Evolutionary conservation across 2,113 vertebrate species (phyloP).

Genomic region (Cygnus buccinator): DNA sequence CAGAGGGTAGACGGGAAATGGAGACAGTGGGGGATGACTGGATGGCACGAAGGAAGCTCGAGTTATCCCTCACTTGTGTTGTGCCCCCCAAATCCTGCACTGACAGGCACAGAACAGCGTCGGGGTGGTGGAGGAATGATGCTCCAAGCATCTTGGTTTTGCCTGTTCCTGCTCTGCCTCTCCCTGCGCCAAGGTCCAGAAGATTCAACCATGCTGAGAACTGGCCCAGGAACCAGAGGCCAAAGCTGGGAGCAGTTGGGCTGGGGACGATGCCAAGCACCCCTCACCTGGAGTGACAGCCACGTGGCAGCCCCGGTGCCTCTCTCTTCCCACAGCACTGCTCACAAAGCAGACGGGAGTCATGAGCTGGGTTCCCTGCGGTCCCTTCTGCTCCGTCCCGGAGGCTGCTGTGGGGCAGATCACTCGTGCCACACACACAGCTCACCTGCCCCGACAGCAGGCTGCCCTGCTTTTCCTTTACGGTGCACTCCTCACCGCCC

Average conservation of each 20-base stretch:
- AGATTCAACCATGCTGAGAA: too few relatives aligned
- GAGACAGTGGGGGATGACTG: background rate
- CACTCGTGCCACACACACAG: background rate
- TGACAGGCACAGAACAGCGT: background rate
- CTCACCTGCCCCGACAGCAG: background rate
- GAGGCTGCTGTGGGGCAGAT: background rate
- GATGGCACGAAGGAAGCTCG: background rate
- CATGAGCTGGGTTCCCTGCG: background rate
- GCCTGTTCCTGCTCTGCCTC: too few relatives aligned
- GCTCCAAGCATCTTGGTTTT: background rate
- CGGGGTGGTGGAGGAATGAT: background rate
- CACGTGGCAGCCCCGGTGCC: too few relatives aligned
- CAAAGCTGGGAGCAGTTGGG: too few relatives aligned
- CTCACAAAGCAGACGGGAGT: fast-evolving
- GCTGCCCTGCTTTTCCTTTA: background rate
- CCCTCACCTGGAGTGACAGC: too few relatives aligned
- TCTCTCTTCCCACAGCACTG: too few relatives aligned
- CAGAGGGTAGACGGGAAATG: background rate
- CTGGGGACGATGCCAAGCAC: too few relatives aligned
- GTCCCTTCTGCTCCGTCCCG: background rate
- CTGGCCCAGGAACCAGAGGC: too few relatives aligned
- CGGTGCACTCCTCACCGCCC: background rate
- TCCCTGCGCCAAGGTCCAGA: too few relatives aligned
- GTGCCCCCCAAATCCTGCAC: fast-evolving
- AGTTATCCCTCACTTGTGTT: background rate